phyloP scores from a whole-genome alignment of 2,113 vertebrate species.

The Poeciliopsis prolifica region DNA sequence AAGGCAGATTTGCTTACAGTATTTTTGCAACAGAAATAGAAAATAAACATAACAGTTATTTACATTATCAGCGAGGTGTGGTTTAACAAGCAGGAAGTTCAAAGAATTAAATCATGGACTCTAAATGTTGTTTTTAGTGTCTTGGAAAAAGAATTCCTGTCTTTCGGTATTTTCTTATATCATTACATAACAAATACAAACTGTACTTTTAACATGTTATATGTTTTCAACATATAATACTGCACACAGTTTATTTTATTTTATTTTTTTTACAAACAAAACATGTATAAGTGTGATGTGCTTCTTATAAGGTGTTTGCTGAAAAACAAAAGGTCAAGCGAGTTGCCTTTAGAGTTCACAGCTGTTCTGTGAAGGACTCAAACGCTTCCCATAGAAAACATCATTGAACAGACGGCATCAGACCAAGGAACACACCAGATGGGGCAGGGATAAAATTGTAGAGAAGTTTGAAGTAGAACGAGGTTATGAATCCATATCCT shows the following conservation, averaged over 20 bases:
- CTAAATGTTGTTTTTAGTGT: conserved; percentile 28
- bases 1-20: neutral
- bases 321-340: neutral
- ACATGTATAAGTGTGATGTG: neutral
- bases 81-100: conserved; percentile 29
- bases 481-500: no score
- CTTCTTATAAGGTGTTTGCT: neutral
- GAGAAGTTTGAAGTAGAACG: no score
- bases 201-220: neutral
- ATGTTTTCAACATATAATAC: neutral
- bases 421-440: no score
- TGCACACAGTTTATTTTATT: neutral
- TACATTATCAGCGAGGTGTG: conserved; percentile 22
- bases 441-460: no score
- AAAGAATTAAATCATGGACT: conserved; percentile 31
- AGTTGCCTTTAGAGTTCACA: neutral
- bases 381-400: neutral
- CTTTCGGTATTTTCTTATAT: neutral
- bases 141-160: neutral
- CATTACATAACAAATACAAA: neutral
- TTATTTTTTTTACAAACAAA: neutral
- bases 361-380: conserved; percentile 11
- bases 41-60: neutral
- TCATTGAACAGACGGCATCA: no score
- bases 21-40: neutral